Base-by-base conservation (phyloP, 2,797 vertebrate species). In the Pogonophryne albipinna region DNA sequence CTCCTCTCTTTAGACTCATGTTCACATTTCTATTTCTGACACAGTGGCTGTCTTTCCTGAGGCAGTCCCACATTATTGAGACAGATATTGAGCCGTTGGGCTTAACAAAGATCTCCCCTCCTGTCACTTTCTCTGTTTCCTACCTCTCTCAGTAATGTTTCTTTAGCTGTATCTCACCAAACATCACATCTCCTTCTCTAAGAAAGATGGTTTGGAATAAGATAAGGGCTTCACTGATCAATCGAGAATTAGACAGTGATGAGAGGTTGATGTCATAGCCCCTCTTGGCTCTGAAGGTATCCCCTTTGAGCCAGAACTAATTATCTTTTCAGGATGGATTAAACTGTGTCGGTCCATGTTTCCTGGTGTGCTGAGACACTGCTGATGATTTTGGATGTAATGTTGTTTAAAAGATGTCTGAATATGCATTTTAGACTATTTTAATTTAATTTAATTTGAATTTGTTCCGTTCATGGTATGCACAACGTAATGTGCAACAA, bases 21-120 rank as follows among this genome's bases (percentile, higher is more conserved):
- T 62, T 78, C 27, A 74, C 76, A 71, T 82, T 80, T 83, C 23
- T 69, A 61, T 85, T 56, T 64, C 71, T 73, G 71, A 65, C 59
- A 66, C 78, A 65, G 41, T 42, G 38, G 52, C 66, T 80, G 65
- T 52, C 53, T 84, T 78, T 80, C 78, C 81, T 20, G 27, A 71
- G 64, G 76, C 15, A 2, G 73, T 58, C 74, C 58, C 74, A 72
- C 46, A 63, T 69, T 38, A 38, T 4, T 38, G 34, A 38, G 34
- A 9, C 34, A 38, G 34, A 38, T 6, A 38, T 68, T 61, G 47
- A 78, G 61, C 67, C 66, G 58, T 41, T 27, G 7, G 64, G 59
- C 61, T 56, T 23, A 14, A 45, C 14, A 63, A 58, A 38, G 46
- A 6, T 58, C 46, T 56, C 8, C 13, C 6, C 5, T 51, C 10